Evolutionary conservation across 2,113 vertebrate genomes (phyloP).

Genomic region (Prinia subflava): DNA sequence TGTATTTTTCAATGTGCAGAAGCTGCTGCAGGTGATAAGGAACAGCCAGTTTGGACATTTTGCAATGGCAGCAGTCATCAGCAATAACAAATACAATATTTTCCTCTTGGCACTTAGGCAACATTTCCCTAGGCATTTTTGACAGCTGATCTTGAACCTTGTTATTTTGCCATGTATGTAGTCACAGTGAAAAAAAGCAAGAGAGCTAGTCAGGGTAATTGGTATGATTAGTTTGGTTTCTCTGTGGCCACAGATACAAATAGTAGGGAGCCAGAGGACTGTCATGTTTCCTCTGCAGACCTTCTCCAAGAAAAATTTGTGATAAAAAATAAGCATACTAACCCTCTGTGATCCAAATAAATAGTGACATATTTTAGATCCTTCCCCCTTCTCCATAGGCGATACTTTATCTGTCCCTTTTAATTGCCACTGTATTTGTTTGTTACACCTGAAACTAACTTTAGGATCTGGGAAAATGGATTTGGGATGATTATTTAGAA

Average conservation of each 20-base stretch:
- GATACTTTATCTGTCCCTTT: neutral
- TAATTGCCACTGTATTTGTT: neutral
- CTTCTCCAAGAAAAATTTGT: neutral
- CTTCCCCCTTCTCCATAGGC: neutral
- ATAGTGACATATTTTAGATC: neutral
- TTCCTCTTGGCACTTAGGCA: neutral
- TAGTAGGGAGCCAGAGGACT: neutral
- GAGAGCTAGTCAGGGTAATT: neutral
- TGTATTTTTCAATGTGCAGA: neutral
- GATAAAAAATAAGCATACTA: neutral
- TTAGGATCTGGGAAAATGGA: neutral
- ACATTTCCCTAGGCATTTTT: neutral
- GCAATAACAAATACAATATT: neutral
- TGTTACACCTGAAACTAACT: neutral
- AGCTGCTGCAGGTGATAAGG: neutral
- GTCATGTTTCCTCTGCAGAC: fast-evolving
- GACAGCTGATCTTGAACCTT: neutral
- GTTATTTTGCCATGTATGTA: neutral
- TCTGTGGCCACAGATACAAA: neutral
- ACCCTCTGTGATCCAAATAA: neutral
- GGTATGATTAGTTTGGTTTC: neutral
- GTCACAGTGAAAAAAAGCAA: neutral
- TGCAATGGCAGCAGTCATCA: neutral
- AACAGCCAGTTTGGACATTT: neutral
- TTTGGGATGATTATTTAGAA: neutral